These are phyloP conservation scores for Zaprionus vittiger DNA, from an alignment of 1,140 invertebrate species.

Conservation along the genomic window DNA sequence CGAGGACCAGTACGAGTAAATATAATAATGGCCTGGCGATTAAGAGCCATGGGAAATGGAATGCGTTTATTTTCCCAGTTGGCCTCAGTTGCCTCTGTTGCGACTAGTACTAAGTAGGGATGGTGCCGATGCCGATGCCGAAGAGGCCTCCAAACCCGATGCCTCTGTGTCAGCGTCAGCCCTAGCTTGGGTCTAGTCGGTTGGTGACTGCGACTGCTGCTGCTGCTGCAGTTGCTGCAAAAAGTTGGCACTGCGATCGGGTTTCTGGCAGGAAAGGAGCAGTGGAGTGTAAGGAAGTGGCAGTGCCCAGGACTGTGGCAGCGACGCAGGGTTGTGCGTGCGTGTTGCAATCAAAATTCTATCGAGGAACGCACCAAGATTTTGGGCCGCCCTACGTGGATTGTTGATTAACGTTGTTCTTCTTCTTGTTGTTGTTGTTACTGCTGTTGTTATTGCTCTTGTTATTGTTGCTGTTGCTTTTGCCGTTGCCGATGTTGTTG, in stretches of 20 bases:
- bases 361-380: slow-evolving; percentile 72
- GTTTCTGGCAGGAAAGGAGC: background rate
- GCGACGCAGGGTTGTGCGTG: slow-evolving; percentile 57
- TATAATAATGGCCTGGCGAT: slow-evolving; percentile 79
- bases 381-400: slow-evolving; percentile 68
- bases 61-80: slow-evolving; percentile 77
- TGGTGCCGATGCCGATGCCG: background rate
- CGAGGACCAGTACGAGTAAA: slow-evolving; percentile 57
- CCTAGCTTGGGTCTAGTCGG: slow-evolving; percentile 26
- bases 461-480: slow-evolving; percentile 23
- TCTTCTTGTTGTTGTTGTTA: slow-evolving; percentile 27
- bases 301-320: background rate
- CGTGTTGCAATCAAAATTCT: slow-evolving; percentile 77
- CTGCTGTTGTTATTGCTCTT: slow-evolving; percentile 15
- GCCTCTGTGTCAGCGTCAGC: background rate
- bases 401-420: slow-evolving; percentile 34
- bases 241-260: slow-evolving; percentile 39
- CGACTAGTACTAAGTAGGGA: slow-evolving; percentile 27
- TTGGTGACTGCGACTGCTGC: slow-evolving; percentile 22
- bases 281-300: background rate
- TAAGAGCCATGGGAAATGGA: slow-evolving; percentile 82
- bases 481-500: slow-evolving; percentile 28
- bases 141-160: background rate
- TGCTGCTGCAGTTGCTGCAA: slow-evolving; percentile 35
- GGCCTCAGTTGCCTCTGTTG: slow-evolving; percentile 9